Evolutionary conservation across 2,888 invertebrate species (phyloP).

Genomic region (Boloria selene): DNA sequence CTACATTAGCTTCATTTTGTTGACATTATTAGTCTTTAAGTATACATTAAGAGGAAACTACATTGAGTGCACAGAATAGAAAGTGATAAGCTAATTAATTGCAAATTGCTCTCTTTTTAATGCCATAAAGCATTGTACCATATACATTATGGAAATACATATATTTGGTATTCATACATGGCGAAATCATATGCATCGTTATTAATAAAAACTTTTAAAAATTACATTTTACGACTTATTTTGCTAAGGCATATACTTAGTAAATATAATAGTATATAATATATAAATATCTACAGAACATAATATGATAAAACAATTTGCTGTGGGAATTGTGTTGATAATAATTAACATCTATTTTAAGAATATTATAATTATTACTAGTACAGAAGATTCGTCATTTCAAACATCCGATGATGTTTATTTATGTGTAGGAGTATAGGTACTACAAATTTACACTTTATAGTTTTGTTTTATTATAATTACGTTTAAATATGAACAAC

Average conservation of each 20-base stretch:
- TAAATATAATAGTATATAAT: neutral
- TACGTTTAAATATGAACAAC: neutral
- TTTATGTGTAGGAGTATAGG: constrained; percentile 20
- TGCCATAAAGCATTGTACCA: constrained; percentile 9
- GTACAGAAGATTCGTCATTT: constrained; percentile 18
- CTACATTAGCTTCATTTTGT: constrained; percentile 11
- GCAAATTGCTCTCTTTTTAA: constrained; percentile 10
- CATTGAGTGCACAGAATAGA: constrained; percentile 21
- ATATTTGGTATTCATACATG: neutral
- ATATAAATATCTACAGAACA: neutral
- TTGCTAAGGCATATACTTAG: no score
- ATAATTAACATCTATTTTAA: constrained; percentile 22
- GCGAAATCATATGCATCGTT: no score
- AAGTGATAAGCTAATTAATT: constrained; percentile 21
- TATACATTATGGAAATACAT: neutral
- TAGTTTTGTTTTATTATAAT: constrained; percentile 15
- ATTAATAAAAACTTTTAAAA: no score
- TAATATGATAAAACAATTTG: neutral
- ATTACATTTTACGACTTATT: no score
- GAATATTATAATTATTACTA: constrained; percentile 22
- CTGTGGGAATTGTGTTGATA: constrained; percentile 6
- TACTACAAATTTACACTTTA: constrained; percentile 7
- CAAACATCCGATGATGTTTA: constrained; percentile 24
- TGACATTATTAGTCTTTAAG: constrained; percentile 11
- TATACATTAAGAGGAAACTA: constrained; percentile 17